phyloP scores from a whole-genome alignment of 2,113 vertebrate genomes.

The Stercorarius parasiticus region DNA sequence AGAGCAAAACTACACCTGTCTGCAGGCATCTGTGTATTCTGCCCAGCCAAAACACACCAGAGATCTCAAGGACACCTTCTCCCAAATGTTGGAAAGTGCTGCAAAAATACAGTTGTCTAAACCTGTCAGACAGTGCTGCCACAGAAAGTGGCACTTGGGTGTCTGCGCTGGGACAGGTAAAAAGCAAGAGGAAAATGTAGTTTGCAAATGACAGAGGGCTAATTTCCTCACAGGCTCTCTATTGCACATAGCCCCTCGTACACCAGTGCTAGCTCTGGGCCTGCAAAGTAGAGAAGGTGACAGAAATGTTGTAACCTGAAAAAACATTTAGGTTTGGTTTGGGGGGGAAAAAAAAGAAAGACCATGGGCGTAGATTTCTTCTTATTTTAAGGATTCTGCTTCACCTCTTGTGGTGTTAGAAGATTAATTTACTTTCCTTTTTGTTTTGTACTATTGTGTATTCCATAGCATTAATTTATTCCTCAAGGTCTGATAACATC shows the following conservation, averaged over 20 bases:
- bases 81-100: accelerated
- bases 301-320: neutral
- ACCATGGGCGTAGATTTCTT: neutral
- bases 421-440: conserved; percentile 35
- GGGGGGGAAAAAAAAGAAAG: neutral
- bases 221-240: neutral
- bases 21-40: neutral
- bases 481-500: conserved; percentile 28
- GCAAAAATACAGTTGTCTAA: neutral
- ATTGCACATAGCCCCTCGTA: neutral
- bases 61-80: conserved; percentile 19
- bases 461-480: conserved; percentile 42
- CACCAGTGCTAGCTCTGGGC: neutral
- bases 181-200: neutral
- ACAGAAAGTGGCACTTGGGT: neutral
- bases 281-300: neutral
- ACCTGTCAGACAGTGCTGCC: neutral
- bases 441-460: neutral
- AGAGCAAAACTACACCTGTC: neutral
- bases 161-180: neutral
- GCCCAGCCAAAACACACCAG: neutral
- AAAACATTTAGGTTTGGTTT: neutral
- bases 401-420: neutral
- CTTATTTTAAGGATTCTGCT: neutral
- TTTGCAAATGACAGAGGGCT: neutral